Conservation (phyloP, 2,888 invertebrate species). For the Platycheirus rosarum region DNA sequence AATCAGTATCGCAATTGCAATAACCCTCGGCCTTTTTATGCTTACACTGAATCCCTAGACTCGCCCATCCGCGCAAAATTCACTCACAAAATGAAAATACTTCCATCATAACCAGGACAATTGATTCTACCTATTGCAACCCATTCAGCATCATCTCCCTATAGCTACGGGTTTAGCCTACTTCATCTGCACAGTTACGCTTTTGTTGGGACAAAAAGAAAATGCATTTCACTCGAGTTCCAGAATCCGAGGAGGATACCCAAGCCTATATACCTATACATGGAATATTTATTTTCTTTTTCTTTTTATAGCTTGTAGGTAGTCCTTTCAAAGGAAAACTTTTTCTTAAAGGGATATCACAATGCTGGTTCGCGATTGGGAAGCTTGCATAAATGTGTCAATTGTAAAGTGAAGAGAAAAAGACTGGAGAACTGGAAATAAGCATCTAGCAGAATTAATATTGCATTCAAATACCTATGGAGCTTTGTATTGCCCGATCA, state of each 20-base stretch:
- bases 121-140: constrained; percentile 34
- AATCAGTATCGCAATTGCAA: constrained; percentile 43
- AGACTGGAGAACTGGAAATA: constrained; percentile 37
- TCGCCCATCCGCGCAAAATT: constrained; percentile 26
- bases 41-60: constrained; percentile 31
- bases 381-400: constrained; percentile 62
- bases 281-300: no score
- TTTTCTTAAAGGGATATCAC: constrained; percentile 18
- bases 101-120: constrained; percentile 61
- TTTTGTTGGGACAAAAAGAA: constrained; percentile 27
- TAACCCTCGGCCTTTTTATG: constrained; percentile 32
- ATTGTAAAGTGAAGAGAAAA: constrained; percentile 40
- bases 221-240: constrained; percentile 50
- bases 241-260: constrained; percentile 9
- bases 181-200: constrained; percentile 28
- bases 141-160: background rate
- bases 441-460: constrained; percentile 55
- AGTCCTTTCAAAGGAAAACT: constrained; percentile 45
- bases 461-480: constrained; percentile 43
- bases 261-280: background rate
- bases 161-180: constrained; percentile 18
- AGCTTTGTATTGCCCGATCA: constrained; percentile 47
- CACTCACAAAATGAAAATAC: constrained; percentile 62
- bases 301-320: background rate
- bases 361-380: constrained; percentile 13